Evolutionary conservation across 2,888 invertebrate species (phyloP).

Genomic region (Elysia crispata): DNA sequence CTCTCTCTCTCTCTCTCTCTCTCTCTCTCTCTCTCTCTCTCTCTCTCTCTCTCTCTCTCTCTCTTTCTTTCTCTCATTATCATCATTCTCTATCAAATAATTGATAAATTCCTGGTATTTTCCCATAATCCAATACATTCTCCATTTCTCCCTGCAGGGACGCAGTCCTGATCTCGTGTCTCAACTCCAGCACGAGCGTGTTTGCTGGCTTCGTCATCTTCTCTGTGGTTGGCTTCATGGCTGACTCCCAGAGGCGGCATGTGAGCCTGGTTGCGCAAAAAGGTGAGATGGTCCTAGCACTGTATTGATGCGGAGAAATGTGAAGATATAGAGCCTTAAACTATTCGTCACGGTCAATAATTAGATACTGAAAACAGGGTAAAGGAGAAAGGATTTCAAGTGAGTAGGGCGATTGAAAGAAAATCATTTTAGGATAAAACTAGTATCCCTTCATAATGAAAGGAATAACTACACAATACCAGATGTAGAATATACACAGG

Average conservation of each 20-base stretch:
- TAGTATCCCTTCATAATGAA: too few relatives aligned
- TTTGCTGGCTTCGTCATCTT: slow-evolving; percentile 74
- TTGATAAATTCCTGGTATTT: background rate
- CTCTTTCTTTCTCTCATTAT: background rate
- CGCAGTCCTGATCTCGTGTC: slow-evolving; percentile 60
- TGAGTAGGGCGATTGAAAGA: too few relatives aligned
- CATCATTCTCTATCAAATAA: too few relatives aligned
- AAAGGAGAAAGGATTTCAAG: too few relatives aligned
- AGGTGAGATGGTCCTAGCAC: slow-evolving; percentile 54
- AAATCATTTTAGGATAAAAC: too few relatives aligned
- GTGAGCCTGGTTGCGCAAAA: slow-evolving; percentile 70
- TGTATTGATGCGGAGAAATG: too few relatives aligned
- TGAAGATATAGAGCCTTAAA: too few relatives aligned
- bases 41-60: background rate
- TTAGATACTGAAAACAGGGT: too few relatives aligned
- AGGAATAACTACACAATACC: too few relatives aligned
- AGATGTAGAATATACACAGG: too few relatives aligned
- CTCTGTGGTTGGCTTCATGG: slow-evolving; percentile 73
- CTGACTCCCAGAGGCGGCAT: slow-evolving; percentile 63
- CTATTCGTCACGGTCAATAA: too few relatives aligned
- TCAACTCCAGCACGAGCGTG: slow-evolving; percentile 74
- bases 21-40: background rate
- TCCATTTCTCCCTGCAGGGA: slow-evolving; percentile 22
- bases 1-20: background rate
- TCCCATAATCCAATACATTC: too few relatives aligned